Conservation (phyloP, 2,888 invertebrate species). For the Rhagonycha lutea region DNA sequence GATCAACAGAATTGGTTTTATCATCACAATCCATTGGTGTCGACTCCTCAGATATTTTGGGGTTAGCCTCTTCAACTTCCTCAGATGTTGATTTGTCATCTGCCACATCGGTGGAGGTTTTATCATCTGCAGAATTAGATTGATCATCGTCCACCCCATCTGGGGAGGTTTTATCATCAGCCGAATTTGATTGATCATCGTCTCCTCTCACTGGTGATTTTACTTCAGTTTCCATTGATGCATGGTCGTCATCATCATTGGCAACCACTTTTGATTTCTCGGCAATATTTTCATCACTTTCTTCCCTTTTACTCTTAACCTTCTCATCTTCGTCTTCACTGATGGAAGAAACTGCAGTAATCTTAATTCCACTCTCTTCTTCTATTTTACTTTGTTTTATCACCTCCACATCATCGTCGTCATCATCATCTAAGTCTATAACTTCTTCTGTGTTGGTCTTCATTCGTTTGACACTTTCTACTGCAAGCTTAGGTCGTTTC, state of each 20-base stretch:
- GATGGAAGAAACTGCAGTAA: background rate
- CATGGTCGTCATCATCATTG: background rate
- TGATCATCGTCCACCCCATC: too few species aligned
- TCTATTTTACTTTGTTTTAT: background rate
- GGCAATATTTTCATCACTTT: background rate
- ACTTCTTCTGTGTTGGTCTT: background rate
- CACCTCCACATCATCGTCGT: background rate
- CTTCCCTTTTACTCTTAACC: conserved; percentile 10
- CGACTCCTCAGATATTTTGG: background rate
- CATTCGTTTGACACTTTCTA: background rate
- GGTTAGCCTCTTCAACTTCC: background rate
- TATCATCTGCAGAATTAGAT: background rate
- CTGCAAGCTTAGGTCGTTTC: conserved; percentile 8
- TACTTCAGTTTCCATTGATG: background rate
- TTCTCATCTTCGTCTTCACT: conserved; percentile 1
- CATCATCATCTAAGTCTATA: background rate
- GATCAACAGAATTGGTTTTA: background rate
- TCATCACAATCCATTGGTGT: background rate
- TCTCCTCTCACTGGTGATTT: background rate
- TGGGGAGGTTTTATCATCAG: too few species aligned
- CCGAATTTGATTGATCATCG: background rate
- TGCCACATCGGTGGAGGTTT: background rate
- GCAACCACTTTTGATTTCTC: background rate
- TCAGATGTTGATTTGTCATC: background rate
- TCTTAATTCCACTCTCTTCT: background rate